Percentiles rank a stretch among this genome's conserved stretches.
Evolutionary conservation across 2,888 invertebrate species (phyloP).

Genomic region (Latheticus oryzae): DNA sequence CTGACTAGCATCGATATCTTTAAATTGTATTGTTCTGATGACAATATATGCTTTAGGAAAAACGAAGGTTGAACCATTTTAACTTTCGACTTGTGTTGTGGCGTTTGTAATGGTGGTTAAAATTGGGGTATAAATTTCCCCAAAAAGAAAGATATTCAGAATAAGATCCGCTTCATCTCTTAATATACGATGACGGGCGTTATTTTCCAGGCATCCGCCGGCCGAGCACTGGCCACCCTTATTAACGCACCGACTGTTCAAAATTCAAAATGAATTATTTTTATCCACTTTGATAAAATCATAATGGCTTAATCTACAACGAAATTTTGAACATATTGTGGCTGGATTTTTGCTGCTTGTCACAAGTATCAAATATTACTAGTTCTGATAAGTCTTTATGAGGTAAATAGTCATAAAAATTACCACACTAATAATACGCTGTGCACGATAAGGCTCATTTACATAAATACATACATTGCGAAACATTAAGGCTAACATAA

Average conservation of each 20-base stretch:
- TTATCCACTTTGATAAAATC: constrained; percentile 21
- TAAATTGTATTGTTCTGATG: too few species aligned
- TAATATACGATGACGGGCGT: constrained; percentile 25
- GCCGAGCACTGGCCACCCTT: constrained; percentile 13
- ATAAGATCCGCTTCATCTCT: constrained; percentile 20
- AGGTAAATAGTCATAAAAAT: constrained; percentile 21
- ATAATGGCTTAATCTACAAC: constrained; percentile 27
- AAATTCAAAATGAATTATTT: constrained; percentile 21
- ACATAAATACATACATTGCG: constrained; percentile 22
- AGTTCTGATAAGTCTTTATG: constrained; percentile 29
- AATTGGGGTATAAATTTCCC: constrained; percentile 1
- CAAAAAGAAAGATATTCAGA: constrained; percentile 11
- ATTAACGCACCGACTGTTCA: constrained; percentile 13
- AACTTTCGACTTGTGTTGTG: neutral
- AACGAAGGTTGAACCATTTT: neutral
- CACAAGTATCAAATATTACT: constrained; percentile 9
- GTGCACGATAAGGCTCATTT: constrained; percentile 25
- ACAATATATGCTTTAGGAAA: too few species aligned
- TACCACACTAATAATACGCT: constrained; percentile 27
- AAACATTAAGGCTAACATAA: constrained; percentile 12
- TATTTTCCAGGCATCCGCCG: constrained; percentile 22
- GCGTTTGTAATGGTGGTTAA: constrained; percentile 1
- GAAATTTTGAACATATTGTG: constrained; percentile 30
- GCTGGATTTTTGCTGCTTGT: neutral
- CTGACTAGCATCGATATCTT: neutral